Conservation (phyloP, 2,113 vertebrate genomes). For the Setophaga petechia region DNA sequence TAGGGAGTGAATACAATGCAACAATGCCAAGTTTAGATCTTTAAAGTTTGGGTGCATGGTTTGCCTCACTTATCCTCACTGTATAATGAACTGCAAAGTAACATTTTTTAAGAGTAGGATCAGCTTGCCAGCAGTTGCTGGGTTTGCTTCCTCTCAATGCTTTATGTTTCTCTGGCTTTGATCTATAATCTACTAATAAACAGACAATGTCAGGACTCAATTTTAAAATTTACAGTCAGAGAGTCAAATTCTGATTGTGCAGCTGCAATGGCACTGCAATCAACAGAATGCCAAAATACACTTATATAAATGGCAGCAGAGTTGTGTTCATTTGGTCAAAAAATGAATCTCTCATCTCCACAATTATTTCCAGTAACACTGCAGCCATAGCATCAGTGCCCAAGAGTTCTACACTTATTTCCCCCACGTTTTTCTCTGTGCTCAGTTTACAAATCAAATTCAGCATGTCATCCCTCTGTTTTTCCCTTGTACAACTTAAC, state of each 20-base stretch:
- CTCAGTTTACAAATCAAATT: background rate
- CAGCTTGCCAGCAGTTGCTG: background rate
- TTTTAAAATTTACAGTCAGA: background rate
- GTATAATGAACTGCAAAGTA: background rate
- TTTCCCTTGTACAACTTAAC: background rate
- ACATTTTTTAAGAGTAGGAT: background rate
- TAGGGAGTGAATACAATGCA: background rate
- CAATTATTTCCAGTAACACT: background rate
- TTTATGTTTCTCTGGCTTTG: background rate
- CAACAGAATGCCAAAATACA: background rate
- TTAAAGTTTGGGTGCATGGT: background rate
- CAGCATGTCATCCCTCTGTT: background rate
- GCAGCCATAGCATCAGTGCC: background rate
- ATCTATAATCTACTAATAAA: background rate
- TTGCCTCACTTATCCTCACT: background rate
- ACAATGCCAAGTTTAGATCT: background rate
- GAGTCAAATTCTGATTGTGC: background rate
- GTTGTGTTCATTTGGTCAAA: background rate
- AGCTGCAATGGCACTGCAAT: background rate
- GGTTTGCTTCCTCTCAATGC: background rate
- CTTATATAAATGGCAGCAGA: background rate
- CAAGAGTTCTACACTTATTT: background rate
- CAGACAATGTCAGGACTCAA: background rate
- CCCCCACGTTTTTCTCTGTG: background rate
- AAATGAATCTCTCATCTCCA: background rate